Evolutionary conservation across 2,888 invertebrate species (phyloP).

Genomic region (Vanessa cardui): DNA sequence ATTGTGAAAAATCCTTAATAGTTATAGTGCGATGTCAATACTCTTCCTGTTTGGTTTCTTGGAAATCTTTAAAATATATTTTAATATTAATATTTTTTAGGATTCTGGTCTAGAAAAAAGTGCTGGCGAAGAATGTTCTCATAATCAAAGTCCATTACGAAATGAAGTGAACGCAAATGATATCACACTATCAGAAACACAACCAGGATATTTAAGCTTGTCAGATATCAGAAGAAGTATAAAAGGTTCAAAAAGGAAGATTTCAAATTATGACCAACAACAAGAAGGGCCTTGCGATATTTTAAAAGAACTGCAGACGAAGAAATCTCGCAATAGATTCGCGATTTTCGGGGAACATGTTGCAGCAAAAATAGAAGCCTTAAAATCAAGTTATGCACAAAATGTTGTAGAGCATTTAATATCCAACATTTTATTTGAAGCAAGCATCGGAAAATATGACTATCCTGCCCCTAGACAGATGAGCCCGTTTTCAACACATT

Average conservation of each 20-base stretch:
- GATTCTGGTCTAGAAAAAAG: not conserved
- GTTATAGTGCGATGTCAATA: too few species aligned
- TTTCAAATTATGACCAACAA: not conserved
- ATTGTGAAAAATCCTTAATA: too few species aligned
- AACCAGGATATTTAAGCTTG: not conserved
- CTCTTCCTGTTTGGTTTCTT: too few species aligned
- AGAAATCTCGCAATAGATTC: constrained; percentile 1
- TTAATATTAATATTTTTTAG: not conserved
- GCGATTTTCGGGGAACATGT: constrained; percentile 1
- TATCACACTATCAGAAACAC: not conserved
- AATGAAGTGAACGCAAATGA: not conserved
- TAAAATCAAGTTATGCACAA: not conserved
- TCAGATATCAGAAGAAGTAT: not conserved
- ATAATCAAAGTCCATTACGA: not conserved
- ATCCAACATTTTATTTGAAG: constrained; percentile 2
- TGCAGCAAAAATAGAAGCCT: not conserved
- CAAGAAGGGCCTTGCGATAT: not conserved
- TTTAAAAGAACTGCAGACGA: not conserved
- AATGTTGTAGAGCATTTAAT: constrained; percentile 1
- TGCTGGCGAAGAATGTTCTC: not conserved
- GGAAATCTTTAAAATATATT: too few species aligned
- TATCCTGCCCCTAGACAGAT: not conserved
- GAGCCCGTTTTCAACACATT: constrained; percentile 1
- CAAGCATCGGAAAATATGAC: not conserved
- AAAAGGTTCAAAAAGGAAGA: not conserved